Conservation (phyloP, 2,888 invertebrate species). For the Andrena praecox region DNA sequence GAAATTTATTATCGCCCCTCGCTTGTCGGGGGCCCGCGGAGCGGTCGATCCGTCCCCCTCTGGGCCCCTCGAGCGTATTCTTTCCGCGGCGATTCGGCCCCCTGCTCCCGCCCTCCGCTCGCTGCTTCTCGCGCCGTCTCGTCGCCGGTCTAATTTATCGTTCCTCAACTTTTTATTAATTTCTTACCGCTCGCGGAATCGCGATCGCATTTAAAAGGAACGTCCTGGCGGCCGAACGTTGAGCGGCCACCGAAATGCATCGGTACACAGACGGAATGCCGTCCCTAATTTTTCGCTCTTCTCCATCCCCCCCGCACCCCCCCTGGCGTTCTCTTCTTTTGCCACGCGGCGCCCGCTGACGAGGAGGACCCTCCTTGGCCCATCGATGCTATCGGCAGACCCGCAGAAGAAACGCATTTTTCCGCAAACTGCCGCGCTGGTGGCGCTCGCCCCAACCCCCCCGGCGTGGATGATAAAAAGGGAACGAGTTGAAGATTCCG, state of each 20-base stretch:
- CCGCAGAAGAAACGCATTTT: constrained; percentile 70
- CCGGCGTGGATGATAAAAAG: constrained; percentile 48
- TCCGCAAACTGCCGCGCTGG: constrained; percentile 60
- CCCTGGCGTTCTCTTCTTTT: constrained; percentile 40
- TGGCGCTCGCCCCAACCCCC: constrained; percentile 50
- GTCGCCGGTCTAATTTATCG: constrained; percentile 84
- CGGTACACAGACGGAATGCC: constrained; percentile 75
- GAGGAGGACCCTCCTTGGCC: constrained; percentile 9
- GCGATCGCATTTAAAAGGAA: constrained; percentile 74
- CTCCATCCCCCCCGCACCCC: constrained; percentile 38
- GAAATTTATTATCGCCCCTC: constrained; percentile 83
- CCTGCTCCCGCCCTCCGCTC: neutral
- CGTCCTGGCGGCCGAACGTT: constrained; percentile 47
- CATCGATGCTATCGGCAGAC: constrained; percentile 66
- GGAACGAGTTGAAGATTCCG: constrained; percentile 47
- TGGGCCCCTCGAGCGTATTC: constrained; percentile 24
- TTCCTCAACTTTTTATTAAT: constrained; percentile 85
- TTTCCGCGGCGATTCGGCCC: constrained; percentile 41
- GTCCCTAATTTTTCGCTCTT: constrained; percentile 74
- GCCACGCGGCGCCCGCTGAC: constrained; percentile 44
- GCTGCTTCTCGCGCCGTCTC: constrained; percentile 70
- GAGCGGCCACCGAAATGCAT: constrained; percentile 72
- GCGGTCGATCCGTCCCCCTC: constrained; percentile 20
- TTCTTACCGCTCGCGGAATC: constrained; percentile 82
- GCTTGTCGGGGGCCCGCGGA: constrained; percentile 39